Percentiles rank a stretch among this genome's conserved stretches.
phyloP scores from a whole-genome alignment of 1,140 invertebrate species.

The Pseudomyrmex concolor region DNA sequence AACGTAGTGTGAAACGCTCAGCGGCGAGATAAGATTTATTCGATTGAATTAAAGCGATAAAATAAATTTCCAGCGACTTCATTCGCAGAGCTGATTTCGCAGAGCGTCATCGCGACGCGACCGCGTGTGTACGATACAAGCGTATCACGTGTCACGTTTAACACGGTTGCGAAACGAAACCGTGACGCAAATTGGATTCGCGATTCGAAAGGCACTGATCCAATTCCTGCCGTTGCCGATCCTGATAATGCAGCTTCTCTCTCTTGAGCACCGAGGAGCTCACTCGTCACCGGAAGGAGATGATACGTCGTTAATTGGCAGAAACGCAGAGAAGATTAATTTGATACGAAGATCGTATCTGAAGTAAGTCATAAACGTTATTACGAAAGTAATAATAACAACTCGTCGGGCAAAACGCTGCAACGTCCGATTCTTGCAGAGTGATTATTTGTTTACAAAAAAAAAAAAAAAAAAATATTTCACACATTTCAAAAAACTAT shows the following conservation, averaged over 20 bases:
- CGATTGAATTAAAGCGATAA: slow-evolving; percentile 35
- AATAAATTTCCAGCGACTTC: slow-evolving; percentile 22
- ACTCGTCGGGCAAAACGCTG: too few relatives aligned
- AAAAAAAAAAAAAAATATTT: too few relatives aligned
- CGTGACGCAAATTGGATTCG: slow-evolving; percentile 40
- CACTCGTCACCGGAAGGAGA: slow-evolving; percentile 8
- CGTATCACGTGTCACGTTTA: background rate
- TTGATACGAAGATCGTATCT: slow-evolving; percentile 3
- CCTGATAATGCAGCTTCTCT: slow-evolving; percentile 17
- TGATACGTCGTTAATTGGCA: slow-evolving; percentile 34
- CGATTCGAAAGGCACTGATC: slow-evolving; percentile 21
- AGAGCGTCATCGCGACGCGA: slow-evolving; percentile 7
- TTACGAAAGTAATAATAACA: background rate
- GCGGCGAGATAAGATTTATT: slow-evolving; percentile 37
- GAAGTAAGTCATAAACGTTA: too few relatives aligned
- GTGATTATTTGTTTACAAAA: too few relatives aligned
- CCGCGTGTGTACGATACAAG: too few relatives aligned
- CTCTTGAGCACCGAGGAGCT: background rate
- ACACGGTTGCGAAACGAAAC: slow-evolving; percentile 26
- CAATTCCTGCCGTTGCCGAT: background rate
- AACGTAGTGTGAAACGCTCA: background rate
- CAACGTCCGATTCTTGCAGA: too few relatives aligned
- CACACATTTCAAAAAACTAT: too few relatives aligned
- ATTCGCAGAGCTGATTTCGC: slow-evolving; percentile 24
- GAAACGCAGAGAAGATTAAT: slow-evolving; percentile 29